Evolutionary conservation across 2,888 invertebrate genomes (phyloP), one percentile per base, ranked within the genome.

Genomic region (Helleia helle): DNA sequence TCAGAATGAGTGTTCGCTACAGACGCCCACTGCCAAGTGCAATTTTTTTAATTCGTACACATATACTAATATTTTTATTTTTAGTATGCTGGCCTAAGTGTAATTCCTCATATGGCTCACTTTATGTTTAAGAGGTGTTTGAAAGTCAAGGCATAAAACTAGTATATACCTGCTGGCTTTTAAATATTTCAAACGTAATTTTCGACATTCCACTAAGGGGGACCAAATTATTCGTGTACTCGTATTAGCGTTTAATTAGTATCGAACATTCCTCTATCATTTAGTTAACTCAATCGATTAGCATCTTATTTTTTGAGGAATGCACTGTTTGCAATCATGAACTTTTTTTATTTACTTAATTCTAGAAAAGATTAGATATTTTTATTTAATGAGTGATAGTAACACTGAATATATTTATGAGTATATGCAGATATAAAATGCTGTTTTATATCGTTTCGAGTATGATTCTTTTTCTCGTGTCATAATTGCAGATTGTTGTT

Each of bases 331-430:
- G 72, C 77, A 71, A 72, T 70, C 62, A 72, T 71, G 62, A 75
- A 74, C 65, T 67, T 61, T 56, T 44, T 66, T 68, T 76, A 74
- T 73, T 75, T 80, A 77, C 76, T 73, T 79, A 71, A 72, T 70
- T 59, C 65, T 73, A 76, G 73, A 71, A 73, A 80, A 80, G 77
- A 83, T 80, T 80, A 77, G 76, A 79, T 79, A 75, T 80, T 77
- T 57, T 75, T 80, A 77, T 80, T 79, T 73, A 73, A 75, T 70
- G 77, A 76, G 75, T 77, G 79, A 76, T 71, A 77, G 73, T 73
- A 76, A 80, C 72, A 71, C 65, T 72, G 73, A 70, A 73, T 67
- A 76, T 81, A 80, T 80, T 80, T 80, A 76, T 80, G 74, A 70
- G 70, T 67, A 69, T 70, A 70, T 76, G 71, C 70, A 71, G 67